Percentiles rank a stretch among this genome's conserved stretches.
Evolutionary conservation across 2,113 vertebrate genomes (phyloP).

Genomic region (Manacus vitellinus): DNA sequence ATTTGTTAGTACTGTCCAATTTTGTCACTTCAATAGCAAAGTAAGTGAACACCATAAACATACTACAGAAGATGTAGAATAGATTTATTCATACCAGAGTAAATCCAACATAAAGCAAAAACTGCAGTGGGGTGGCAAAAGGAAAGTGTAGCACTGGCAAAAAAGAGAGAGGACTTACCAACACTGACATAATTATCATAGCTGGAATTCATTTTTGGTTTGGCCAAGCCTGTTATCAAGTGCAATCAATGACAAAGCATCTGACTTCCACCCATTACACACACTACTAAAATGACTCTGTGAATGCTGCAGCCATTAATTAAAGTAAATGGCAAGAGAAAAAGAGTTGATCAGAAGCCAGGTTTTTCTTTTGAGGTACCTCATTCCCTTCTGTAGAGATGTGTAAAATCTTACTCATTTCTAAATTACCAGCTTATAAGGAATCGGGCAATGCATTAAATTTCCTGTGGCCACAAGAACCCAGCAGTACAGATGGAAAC

Average conservation of each 20-base stretch:
- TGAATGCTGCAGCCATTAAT: background rate
- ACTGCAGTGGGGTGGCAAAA: background rate
- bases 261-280: background rate
- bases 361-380: background rate
- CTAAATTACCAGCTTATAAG: background rate
- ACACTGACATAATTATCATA: background rate
- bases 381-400: background rate
- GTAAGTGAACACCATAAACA: background rate
- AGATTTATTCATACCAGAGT: background rate
- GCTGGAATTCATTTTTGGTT: background rate
- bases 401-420: background rate
- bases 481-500: fast-evolving
- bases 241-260: background rate
- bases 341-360: background rate
- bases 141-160: background rate
- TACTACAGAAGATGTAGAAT: fast-evolving
- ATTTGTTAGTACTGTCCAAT: background rate
- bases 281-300: background rate
- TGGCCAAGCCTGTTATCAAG: slow-evolving; percentile 4
- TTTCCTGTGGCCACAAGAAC: fast-evolving
- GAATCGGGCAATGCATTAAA: background rate
- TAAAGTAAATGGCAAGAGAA: background rate
- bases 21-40: background rate
- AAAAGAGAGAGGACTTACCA: background rate
- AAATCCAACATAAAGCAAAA: background rate